A percentile compares a stretch with the other conserved stretches of the same genome.
Conservation (phyloP, 2,888 invertebrate genomes). For the Endomychus coccineus region DNA sequence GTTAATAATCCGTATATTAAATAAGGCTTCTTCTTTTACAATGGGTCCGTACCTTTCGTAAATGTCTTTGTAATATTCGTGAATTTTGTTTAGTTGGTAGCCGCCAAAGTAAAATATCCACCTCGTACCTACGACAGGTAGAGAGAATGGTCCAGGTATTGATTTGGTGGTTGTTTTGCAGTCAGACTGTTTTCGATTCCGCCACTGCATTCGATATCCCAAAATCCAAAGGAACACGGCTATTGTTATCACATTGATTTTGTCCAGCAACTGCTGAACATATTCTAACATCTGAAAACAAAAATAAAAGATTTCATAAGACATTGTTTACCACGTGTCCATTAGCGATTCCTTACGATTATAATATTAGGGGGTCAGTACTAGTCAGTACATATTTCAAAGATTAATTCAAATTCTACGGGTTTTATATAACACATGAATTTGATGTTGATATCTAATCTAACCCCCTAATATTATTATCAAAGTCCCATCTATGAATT, state of each 20-base stretch:
- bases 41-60: slow-evolving; percentile 67
- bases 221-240: slow-evolving; percentile 30
- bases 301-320: no score
- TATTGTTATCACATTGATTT: slow-evolving; percentile 25
- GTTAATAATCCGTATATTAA: slow-evolving; percentile 65
- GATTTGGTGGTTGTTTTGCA: slow-evolving; percentile 30
- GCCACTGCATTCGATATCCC: slow-evolving; percentile 30
- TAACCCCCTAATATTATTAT: no score
- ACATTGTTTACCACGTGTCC: no score
- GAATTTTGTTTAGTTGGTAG: slow-evolving; percentile 66
- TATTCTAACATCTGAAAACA: slow-evolving; percentile 26
- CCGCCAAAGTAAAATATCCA: slow-evolving; percentile 66
- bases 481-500: no score
- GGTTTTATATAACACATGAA: no score
- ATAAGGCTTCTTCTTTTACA: slow-evolving; percentile 68
- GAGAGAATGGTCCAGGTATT: slow-evolving; percentile 67
- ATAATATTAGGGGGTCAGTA: no score
- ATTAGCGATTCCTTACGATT: no score
- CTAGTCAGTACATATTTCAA: no score
- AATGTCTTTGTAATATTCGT: slow-evolving; percentile 72
- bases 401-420: no score
- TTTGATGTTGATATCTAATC: no score
- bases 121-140: slow-evolving; percentile 71
- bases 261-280: slow-evolving; percentile 22
- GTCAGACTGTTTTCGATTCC: background rate